Base-by-base conservation (phyloP, 2,797 vertebrate genomes). In the Erpetoichthys calabaricus region DNA sequence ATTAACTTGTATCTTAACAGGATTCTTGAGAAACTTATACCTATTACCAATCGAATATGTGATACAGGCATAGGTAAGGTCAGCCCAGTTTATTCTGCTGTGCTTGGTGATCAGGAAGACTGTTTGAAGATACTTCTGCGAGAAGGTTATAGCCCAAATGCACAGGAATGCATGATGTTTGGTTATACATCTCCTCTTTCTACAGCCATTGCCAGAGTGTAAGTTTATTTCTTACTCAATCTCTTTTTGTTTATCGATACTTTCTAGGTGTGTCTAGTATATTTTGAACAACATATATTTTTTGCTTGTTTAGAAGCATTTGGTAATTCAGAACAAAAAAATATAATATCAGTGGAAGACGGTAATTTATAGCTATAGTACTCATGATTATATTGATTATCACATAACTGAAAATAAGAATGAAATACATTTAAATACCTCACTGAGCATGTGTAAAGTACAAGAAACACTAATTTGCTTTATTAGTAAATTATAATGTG, bases 71-170 rank as follows among this genome's bases (percentile, higher is more conserved):
- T 70, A 5, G 81, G 73, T 68, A 84, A 86, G 77, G 87, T 97
- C 67, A 98, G 93, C 72, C 94, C 94, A 0, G 74, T 97, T 41
- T 98, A 95, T 45, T 74, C 86, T 0, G 91, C 94, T 0, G 65
- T 96, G 2, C 84, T 86, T 44, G 75, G 76, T 5, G 64, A 67
- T 2, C 70, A 74, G 1, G 42, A 80, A 0, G 74, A 79, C 3
- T 86, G 86, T 62, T 57, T 91, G 59, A 80, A 80, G 57, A 55
- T 77, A 51, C 72, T 98, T 3, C 68, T 98, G 7, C 63, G 56
- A 6, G 74, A 75, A 46, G 91, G 89, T 41, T 98, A 83, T 55
- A 90, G 86, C 59, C 88, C 93, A 0, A 84, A 96, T 8, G 94
- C 89, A 42, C 94, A 98, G 59, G 79, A 78, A 60, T 89, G 87